Base-by-base conservation (phyloP, 2,113 vertebrate species). In the Psittacus erithacus region DNA sequence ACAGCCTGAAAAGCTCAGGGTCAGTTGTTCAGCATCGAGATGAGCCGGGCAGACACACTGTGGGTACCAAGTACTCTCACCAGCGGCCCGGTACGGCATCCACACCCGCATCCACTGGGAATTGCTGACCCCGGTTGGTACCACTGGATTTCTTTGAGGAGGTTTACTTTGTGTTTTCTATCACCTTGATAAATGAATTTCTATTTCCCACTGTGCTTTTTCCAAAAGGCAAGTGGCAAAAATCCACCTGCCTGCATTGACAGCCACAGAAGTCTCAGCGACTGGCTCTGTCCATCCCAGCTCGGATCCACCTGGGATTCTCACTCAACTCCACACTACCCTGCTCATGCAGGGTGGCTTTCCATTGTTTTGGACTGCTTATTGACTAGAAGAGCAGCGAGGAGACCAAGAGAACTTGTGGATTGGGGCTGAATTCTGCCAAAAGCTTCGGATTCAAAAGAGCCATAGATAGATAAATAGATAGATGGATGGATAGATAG, bases 11-110 rank as follows among this genome's bases (percentile, higher is more conserved):
- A n/a, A 77, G 46, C 23, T 43, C 31, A 15, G 28, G 10, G 28
- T 52, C 0, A 0, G 31, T 33, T 41, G 22, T 24, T 69, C 47
- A 57, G 57, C 52, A 28, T 5, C 0, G 1, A 50, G 27, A 43
- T 43, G 57, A 85, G 17, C 35, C 1, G 0, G 31, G 38, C 15
- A 79, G 86, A 64, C 16, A 57, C 29, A 2, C 6, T 13, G 10
- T 0, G 2, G 41, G 44, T 43, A 82, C 35, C 24, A 28, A 35
- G 35, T 1, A 0, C 33, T 82, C 69, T 47, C 35, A 63, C 8
- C 33, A 70, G 17, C 38, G 4, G 1, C 19, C 13, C 3, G 0
- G 41, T 16, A 18, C 46, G n/a, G 25, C 69, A 64, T 17, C 69
- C 27, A 13, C 39, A 38, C 43, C 50, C 3, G 2, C 52, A 76